Percentiles rank a stretch among this genome's conserved stretches.
Conservation (phyloP, 2,888 invertebrate genomes). For the Lepidochitona cinerea region DNA sequence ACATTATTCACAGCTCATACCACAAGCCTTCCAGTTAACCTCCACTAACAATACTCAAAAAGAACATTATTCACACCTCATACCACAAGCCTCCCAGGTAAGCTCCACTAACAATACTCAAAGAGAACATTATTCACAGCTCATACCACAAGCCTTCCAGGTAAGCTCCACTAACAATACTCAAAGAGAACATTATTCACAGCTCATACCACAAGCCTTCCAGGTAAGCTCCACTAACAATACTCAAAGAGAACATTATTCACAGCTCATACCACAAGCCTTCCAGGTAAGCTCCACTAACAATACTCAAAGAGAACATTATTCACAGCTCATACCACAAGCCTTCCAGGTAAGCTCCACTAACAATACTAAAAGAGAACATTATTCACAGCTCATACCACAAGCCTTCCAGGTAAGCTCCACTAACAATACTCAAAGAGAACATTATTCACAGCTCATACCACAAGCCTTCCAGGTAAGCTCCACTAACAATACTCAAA, state of each 20-base stretch:
- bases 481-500: constrained; percentile 83
- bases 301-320: too few relatives aligned
- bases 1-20: background rate
- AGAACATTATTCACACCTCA: background rate
- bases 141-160: constrained; percentile 96
- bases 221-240: constrained; percentile 81
- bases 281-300: constrained; percentile 67
- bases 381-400: constrained; percentile 71
- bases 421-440: constrained; percentile 84
- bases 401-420: constrained; percentile 70
- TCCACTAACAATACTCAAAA: background rate
- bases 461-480: constrained; percentile 72
- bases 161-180: constrained; percentile 94
- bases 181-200: constrained; percentile 70
- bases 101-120: background rate
- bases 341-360: too few relatives aligned
- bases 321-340: too few relatives aligned
- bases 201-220: constrained; percentile 72
- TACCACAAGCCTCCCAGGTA: background rate
- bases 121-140: too few relatives aligned
- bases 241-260: constrained; percentile 74
- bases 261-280: constrained; percentile 71
- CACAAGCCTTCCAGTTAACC: background rate
- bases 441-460: constrained; percentile 70
- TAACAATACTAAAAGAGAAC: constrained; percentile 80